Base-by-base conservation (phyloP, 2,797 vertebrate genomes). In the Aeoliscus strigatus region DNA sequence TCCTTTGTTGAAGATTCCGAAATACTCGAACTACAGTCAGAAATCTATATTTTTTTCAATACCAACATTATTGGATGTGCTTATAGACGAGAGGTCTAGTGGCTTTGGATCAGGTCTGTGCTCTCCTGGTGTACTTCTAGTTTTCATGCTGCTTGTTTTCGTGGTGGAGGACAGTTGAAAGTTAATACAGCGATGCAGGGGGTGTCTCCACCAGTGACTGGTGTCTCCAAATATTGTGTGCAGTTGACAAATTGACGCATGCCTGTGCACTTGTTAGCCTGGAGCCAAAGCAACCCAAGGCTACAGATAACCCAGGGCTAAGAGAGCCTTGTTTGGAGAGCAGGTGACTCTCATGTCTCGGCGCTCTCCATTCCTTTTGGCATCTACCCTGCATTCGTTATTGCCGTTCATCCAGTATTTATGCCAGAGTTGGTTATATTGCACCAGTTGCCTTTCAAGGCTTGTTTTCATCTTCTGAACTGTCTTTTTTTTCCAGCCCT, bases 381-480 rank as follows among this genome's bases (percentile, higher is more conserved):
- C 76, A 65, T 43, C 51, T 33, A 59, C 38, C 70, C 57, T 54
- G 51, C 68, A 76, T 82, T 70, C 49, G 66, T 73, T 77, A 58
- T 70, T 66, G 39, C 10, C 12, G 25, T 66, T 76, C 76, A 80
- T 77, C 49, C 66, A 74, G 33, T 79, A 75, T 82, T 84, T 70
- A 77, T 80, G 57, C 68, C 65, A 43, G 39, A 53, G 56, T 70
- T 70, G 58, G 56, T 68, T 70, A 46, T 70, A 79, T 80, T 75
- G 57, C 64, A 66, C 46, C 64, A 50, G 71, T 59, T 69, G 45
- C 61, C 71, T 82, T 83, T 82, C 73, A 78, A 58, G 50, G 39
- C 60, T 65, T 59, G 64, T 80, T 82, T 84, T 83, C 65, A 74
- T 73, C 65, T 62, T 57, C 58, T 68, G 73, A 70, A 66, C 60